Conservation (phyloP, 30 jellyfish, hydroid and myxozoan genomes). For the Aurelia sp. region DNA sequence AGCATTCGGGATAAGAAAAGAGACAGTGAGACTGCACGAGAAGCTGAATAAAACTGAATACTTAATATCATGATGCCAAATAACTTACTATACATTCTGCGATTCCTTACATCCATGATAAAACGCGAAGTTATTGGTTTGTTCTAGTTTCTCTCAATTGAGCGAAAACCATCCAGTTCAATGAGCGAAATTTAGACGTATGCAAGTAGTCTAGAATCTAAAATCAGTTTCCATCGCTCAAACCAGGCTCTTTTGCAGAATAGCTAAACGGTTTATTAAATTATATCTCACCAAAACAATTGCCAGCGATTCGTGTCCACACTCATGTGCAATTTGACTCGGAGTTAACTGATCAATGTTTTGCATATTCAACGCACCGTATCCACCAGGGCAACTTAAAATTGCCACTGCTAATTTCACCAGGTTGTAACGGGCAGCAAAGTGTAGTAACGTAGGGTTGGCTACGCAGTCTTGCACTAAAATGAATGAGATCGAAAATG, state of each 20-base stretch:
- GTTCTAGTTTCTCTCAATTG: no score
- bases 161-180: no score
- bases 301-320: constrained; percentile 52
- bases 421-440: constrained; percentile 84
- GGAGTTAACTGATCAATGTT: constrained; percentile 51
- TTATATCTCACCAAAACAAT: constrained; percentile 50
- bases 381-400: constrained; percentile 69
- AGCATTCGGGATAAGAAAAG: no score
- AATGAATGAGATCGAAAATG: background rate
- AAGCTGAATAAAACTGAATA: background rate
- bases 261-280: no score
- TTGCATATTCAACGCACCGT: constrained; percentile 60
- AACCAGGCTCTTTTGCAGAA: no score
- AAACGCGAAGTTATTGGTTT: no score
- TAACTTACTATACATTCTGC: no score
- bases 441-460: constrained; percentile 82
- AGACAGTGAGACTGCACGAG: no score
- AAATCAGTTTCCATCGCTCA: no score
- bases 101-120: no score
- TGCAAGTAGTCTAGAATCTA: no score
- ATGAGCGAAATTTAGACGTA: no score
- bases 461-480: constrained; percentile 1
- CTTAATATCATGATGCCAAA: background rate
- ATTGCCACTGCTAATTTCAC: constrained; percentile 52
- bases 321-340: constrained; percentile 45